Evolutionary conservation across 2,888 invertebrate genomes (phyloP), one percentile per base, ranked within the genome.

Genomic region (Chymomyza amoena): DNA sequence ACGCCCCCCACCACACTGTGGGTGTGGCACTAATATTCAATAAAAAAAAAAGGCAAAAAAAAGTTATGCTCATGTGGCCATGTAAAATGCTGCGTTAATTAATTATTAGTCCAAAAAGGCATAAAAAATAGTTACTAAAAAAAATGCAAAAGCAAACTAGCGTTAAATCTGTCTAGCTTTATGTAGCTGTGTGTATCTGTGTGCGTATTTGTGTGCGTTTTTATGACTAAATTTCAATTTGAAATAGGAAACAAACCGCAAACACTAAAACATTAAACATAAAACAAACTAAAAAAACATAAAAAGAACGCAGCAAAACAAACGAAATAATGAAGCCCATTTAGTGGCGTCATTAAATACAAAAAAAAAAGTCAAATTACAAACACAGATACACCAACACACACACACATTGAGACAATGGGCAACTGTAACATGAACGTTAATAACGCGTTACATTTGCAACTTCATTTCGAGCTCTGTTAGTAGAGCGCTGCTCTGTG

Each of bases 401-500:
- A 54, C 54, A 18, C 52, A 54, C 54, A 18, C 51, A 51, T 5
- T 15, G 1, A 20, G 54, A 54, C 16, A 54, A 20, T 54, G 18
- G 67, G 69, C 76, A 83, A 83, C 81, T 84, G 88, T 81, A 80
- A 79, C 80, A 78, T 70, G 78, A 86, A 88, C 89, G 88, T 89
- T 88, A 88, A 88, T 89, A 87, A 89, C 87, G 84, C 87, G 85
- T 84, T 83, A 81, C 88, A 89, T 86, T 87, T 88, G 83, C 83
- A 85, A 84, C 83, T 87, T 86, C 86, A 85, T 86, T 79, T 77
- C 63, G 36, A 61, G 54, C 18, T 15, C 18, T 15, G 54, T 54
- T 16, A 25, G 25, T 25, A 25, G 25, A 25, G 25, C 7, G 54
- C 16, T 16, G 54, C 16, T 16, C 54, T 1, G 54, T 9, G 54